Conservation (phyloP, 2,113 vertebrate genomes). For the Glareola pratincola region DNA sequence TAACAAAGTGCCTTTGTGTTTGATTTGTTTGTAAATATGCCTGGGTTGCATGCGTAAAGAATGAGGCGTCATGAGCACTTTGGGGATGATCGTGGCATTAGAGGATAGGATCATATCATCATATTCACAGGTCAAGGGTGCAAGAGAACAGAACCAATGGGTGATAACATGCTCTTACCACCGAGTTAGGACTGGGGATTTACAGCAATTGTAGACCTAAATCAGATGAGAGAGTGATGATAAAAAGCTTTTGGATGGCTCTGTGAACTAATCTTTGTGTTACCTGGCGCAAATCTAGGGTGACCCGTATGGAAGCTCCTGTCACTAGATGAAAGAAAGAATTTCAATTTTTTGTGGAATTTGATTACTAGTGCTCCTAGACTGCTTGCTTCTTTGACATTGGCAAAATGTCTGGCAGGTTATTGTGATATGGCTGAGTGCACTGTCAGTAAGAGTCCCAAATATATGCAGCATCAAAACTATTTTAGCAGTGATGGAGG, state of each 20-base stretch:
- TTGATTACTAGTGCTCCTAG: background rate
- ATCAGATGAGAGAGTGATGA: background rate
- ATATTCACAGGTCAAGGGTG: background rate
- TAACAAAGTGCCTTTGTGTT: conserved; percentile 30
- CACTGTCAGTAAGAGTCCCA: background rate
- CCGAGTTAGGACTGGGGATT: background rate
- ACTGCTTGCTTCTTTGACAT: background rate
- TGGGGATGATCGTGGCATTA: background rate
- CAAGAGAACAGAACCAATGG: background rate
- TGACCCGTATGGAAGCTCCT: background rate
- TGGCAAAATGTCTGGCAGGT: background rate
- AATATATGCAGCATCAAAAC: background rate
- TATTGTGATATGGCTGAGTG: background rate
- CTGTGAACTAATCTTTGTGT: background rate
- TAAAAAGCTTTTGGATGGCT: background rate
- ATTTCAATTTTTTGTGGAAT: background rate
- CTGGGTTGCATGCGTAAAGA: background rate
- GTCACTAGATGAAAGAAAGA: background rate
- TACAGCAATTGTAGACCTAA: background rate
- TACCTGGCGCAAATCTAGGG: background rate
- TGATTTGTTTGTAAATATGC: conserved; percentile 32
- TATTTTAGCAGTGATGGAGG: background rate
- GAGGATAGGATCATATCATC: background rate
- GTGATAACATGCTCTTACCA: background rate
- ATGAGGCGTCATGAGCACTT: background rate